Conservation (phyloP, 2,888 invertebrate genomes). For the Eristalinus aeneus region DNA sequence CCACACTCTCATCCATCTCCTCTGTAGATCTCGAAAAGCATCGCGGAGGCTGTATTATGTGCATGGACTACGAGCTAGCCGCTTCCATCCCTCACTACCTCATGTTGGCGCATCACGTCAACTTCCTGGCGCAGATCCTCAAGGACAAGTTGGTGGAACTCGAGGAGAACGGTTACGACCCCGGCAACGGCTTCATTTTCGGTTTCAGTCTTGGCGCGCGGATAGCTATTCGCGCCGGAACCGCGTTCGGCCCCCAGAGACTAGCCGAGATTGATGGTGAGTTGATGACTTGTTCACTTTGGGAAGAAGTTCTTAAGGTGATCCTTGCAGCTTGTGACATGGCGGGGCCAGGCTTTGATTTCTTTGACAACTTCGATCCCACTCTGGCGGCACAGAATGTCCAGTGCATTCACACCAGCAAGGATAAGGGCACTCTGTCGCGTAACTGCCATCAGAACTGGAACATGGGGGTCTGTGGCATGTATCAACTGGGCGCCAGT, state of each 20-base stretch:
- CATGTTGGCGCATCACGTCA: constrained; percentile 64
- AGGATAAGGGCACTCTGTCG: constrained; percentile 72
- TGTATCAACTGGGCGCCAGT: constrained; percentile 70
- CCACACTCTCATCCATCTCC: neutral
- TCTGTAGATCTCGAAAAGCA: constrained; percentile 65
- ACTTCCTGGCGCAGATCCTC: constrained; percentile 61
- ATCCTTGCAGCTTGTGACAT: constrained; percentile 71
- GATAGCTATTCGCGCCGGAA: constrained; percentile 72
- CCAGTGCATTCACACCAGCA: constrained; percentile 73
- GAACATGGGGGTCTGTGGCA: constrained; percentile 74
- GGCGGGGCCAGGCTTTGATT: constrained; percentile 73
- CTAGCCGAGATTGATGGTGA: constrained; percentile 72
- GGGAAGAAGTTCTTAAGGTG: neutral
- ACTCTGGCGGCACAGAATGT: constrained; percentile 73
- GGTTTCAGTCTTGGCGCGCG: constrained; percentile 73
- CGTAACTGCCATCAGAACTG: constrained; percentile 74
- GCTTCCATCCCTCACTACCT: constrained; percentile 71
- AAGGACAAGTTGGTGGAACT: constrained; percentile 70
- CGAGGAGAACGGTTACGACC: constrained; percentile 66
- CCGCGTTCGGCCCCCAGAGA: constrained; percentile 65
- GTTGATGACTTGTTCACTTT: neutral
- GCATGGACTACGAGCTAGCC: constrained; percentile 73
- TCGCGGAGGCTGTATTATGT: constrained; percentile 73
- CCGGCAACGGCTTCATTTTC: constrained; percentile 72
- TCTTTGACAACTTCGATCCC: constrained; percentile 68